A percentile compares a stretch with the other conserved stretches of the same genome.
phyloP scores from a whole-genome alignment of 2,113 vertebrate species.

The Cavia porcellus region DNA sequence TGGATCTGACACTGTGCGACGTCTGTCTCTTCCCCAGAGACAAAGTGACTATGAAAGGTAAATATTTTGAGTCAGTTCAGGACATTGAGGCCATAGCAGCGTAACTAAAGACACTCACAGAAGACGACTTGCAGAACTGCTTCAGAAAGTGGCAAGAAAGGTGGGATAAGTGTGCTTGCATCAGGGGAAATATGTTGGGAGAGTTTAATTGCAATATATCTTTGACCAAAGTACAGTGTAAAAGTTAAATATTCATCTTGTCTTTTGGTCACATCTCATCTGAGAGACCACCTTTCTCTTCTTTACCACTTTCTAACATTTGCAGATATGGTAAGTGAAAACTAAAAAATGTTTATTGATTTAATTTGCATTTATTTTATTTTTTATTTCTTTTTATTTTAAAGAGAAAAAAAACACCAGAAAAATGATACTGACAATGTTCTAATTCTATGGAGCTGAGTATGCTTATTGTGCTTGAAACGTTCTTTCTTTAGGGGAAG shows the following conservation, averaged over 20 bases:
- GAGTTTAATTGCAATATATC: not conserved
- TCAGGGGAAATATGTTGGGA: not conserved
- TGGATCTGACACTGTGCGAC: not conserved
- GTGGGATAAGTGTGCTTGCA: not conserved
- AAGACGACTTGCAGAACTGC: not conserved
- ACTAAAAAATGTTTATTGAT: constrained; percentile 3
- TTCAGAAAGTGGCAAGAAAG: not conserved
- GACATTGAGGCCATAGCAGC: not conserved
- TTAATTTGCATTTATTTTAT: not conserved
- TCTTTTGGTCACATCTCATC: not conserved
- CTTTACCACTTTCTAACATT: not conserved
- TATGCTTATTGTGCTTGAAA: not conserved
- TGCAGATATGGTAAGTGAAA: not conserved
- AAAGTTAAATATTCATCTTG: not conserved
- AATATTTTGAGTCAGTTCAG: not conserved
- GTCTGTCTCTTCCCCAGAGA: not conserved
- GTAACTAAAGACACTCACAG: not conserved
- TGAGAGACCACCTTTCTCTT: not conserved
- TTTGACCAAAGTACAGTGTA: not conserved
- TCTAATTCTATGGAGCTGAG: not conserved
- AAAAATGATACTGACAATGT: not conserved
- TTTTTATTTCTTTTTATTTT: no score
- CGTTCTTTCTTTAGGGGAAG: not conserved
- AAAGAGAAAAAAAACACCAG: no score
- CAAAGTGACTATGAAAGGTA: not conserved